Evolutionary conservation across 2,113 vertebrate species (phyloP).

Genomic region (Rhabdornis inornatus): DNA sequence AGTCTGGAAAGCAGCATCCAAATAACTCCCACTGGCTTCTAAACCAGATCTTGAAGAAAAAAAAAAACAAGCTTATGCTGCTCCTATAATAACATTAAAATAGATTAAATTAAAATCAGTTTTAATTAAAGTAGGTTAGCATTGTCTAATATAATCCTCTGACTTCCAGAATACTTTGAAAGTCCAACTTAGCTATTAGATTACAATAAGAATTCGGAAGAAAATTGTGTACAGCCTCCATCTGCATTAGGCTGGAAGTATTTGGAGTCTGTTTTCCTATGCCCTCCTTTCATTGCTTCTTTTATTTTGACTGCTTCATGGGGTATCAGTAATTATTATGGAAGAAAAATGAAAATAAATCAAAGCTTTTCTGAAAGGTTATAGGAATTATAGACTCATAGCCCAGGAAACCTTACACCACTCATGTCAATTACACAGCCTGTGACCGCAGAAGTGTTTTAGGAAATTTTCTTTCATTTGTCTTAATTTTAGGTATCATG

Average conservation of each 20-base stretch:
- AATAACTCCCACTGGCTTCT: neutral
- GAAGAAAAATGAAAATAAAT: neutral
- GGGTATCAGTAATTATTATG: neutral
- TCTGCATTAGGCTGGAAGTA: neutral
- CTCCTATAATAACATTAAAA: neutral
- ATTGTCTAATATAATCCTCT: neutral
- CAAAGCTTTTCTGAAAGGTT: neutral
- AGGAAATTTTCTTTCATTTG: conserved; percentile 9
- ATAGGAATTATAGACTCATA: neutral
- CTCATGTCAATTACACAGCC: neutral
- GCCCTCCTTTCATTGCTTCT: neutral
- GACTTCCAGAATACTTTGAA: neutral
- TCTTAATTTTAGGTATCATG: neutral
- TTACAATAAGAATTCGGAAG: neutral
- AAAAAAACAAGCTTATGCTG: neutral
- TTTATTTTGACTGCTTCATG: neutral
- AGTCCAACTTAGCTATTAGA: neutral
- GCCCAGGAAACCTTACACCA: neutral
- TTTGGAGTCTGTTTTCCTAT: neutral
- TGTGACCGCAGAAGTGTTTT: neutral
- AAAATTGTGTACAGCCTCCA: neutral
- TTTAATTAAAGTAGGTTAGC: neutral
- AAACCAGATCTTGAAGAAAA: neutral
- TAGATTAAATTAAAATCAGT: neutral
- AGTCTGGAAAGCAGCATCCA: neutral